phyloP scores from a whole-genome alignment of 2,797 vertebrate genomes.

The Danionella dracula region DNA sequence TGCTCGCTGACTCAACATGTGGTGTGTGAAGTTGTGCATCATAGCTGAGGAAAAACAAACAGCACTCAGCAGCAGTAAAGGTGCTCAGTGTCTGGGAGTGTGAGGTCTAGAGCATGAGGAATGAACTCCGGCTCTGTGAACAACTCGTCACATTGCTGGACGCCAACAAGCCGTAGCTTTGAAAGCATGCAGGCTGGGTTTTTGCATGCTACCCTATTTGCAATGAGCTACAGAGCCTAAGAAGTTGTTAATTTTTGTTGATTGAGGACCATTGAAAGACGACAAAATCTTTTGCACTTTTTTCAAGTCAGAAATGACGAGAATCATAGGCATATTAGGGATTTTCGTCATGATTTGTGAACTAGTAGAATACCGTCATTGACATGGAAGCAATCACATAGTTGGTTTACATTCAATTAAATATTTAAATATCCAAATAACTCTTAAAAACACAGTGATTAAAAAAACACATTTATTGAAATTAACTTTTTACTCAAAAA shows the following conservation, averaged over 20 bases:
- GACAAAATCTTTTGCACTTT: too few species aligned
- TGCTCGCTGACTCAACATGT: conserved; percentile 56
- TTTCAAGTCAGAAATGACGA: too few species aligned
- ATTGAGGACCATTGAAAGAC: too few species aligned
- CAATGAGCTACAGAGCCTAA: not conserved
- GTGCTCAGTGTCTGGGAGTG: conserved; percentile 65
- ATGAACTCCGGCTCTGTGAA: conserved; percentile 59
- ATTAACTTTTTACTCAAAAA: too few species aligned
- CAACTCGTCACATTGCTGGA: conserved; percentile 61
- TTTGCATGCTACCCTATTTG: not conserved
- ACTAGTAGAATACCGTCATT: too few species aligned
- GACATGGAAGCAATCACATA: too few species aligned
- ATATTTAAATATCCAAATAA: too few species aligned
- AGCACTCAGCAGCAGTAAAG: conserved; percentile 61
- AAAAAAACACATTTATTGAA: too few species aligned
- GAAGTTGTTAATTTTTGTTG: not conserved
- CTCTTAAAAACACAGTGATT: too few species aligned
- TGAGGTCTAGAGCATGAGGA: conserved; percentile 57
- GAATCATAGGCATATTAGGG: too few species aligned
- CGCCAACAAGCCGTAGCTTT: conserved; percentile 59
- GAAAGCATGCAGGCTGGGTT: conserved; percentile 45
- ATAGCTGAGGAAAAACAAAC: conserved; percentile 69
- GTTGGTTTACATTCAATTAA: too few species aligned
- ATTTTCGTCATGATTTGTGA: too few species aligned
- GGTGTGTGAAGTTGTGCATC: conserved; percentile 61